Conservation (phyloP, 2,113 vertebrate genomes). For the Petroica traversi region DNA sequence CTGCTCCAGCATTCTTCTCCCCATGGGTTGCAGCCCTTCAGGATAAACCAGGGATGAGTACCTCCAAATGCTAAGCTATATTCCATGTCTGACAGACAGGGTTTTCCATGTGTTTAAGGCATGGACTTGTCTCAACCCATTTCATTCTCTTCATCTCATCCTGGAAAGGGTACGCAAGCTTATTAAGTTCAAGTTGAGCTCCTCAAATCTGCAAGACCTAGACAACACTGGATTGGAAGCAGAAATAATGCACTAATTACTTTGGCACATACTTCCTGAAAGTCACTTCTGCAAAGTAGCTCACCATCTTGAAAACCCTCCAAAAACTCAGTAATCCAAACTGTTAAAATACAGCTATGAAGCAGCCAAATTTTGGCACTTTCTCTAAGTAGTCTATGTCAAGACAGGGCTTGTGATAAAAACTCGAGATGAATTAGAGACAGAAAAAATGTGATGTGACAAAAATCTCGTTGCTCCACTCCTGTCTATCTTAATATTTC, state of each 20-base stretch:
- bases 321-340: background rate
- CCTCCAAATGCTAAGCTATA: background rate
- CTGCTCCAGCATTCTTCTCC: background rate
- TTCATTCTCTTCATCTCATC: background rate
- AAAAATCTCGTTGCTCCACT: background rate
- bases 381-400: background rate
- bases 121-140: background rate
- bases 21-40: background rate
- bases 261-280: background rate
- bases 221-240: background rate
- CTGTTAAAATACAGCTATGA: background rate
- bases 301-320: background rate
- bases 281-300: background rate
- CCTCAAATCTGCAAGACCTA: background rate
- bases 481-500: background rate
- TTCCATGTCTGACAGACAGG: background rate
- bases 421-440: background rate
- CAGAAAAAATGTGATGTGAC: background rate
- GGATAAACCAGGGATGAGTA: background rate
- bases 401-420: background rate
- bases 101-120: accelerated
- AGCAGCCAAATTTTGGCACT: background rate
- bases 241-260: background rate
- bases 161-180: background rate
- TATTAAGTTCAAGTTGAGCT: background rate